These are phyloP conservation scores for Micromussa lordhowensis DNA, from an alignment of 92 coral and sea anemone species.

Conservation along the genomic window DNA sequence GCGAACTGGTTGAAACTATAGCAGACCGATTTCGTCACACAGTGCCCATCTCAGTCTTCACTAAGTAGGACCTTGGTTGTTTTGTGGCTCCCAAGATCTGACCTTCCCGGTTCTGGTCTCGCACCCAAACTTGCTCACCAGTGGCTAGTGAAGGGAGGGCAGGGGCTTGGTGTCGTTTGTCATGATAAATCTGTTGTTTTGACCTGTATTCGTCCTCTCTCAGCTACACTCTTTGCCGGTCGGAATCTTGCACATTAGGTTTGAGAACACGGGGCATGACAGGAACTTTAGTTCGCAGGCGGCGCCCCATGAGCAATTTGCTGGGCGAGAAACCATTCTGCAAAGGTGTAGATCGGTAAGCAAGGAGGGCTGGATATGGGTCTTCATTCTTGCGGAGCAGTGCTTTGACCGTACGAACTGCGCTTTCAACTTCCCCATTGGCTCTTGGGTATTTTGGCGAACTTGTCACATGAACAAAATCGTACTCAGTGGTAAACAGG, in stretches of 20 bases:
- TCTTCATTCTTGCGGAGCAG: slow-evolving; percentile 50
- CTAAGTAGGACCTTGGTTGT: slow-evolving; percentile 68
- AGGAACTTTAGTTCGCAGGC: slow-evolving; percentile 53
- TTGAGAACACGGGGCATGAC: slow-evolving; percentile 34
- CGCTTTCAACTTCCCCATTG: slow-evolving; percentile 71
- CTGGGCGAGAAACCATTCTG: slow-evolving; percentile 53
- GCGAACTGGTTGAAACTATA: slow-evolving; percentile 30
- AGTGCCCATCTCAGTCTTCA: slow-evolving; percentile 54
- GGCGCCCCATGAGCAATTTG: slow-evolving; percentile 47
- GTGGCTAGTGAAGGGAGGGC: slow-evolving; percentile 7
- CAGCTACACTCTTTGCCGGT: slow-evolving; percentile 20
- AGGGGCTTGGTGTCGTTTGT: slow-evolving; percentile 48
- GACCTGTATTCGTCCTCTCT: slow-evolving; percentile 28
- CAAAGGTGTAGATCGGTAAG: slow-evolving; percentile 47
- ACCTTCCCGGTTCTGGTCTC: slow-evolving; percentile 68
- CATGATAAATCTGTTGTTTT: neutral
- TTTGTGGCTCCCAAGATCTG: slow-evolving; percentile 54
- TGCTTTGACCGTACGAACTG: slow-evolving; percentile 48
- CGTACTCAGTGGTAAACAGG: slow-evolving; percentile 33
- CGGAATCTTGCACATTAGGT: slow-evolving; percentile 41
- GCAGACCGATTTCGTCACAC: slow-evolving; percentile 46
- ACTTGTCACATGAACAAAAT: slow-evolving; percentile 58
- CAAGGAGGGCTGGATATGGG: slow-evolving; percentile 27
- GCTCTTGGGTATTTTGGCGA: slow-evolving; percentile 62
- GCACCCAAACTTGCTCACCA: slow-evolving; percentile 55